Evolutionary conservation across 2,888 invertebrate genomes (phyloP), one percentile per base, ranked within the genome.

Genomic region (Cactoblastis cactorum): DNA sequence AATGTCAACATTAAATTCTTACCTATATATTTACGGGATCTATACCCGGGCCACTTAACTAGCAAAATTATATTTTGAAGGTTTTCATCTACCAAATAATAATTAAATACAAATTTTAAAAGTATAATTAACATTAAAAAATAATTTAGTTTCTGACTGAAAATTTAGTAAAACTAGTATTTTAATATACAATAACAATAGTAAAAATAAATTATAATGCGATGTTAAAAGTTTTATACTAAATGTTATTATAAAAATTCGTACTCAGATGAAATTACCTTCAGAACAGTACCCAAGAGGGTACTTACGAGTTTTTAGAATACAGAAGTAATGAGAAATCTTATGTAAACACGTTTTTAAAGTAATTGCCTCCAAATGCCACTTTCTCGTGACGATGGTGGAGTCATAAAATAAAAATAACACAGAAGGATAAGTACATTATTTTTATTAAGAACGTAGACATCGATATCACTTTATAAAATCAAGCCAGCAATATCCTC

Each of bases 331-430:
- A 48, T 49, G 32, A 32, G 49, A 46, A 50, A 49, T 43, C 62
- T 64, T 65, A 67, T 54, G 63, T 66, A 67, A 71, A 67, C 66
- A 60, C 63, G 59, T 67, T 64, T 68, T 54, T 63, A 62, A 61
- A 55, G 57, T 63, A 62, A 70, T 66, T 71, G 66, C 61, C 56
- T 45, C 61, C 63, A 69, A 74, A 74, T 72, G 70, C 69, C 65
- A 67, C 72, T 76, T 74, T 77, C 72, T 70, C 75, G 71, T 74
- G 73, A 65, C 58, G 64, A 63, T 15, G 14, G 17, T 37, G 17
- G 9, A 37, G 11, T 17, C 9, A 17, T 11, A 37, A 37, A 17
- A 9, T 37, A 17, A 37, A 37, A 37, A 8, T 5, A 17, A 9
- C 3, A 37, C 37, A 37, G 37, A 37, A 17, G 17, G 8, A 17